A percentile compares a stretch with the other conserved stretches of the same genome.
Evolutionary conservation across 2,888 invertebrate species (phyloP).

Genomic region (Cistogaster globosa): DNA sequence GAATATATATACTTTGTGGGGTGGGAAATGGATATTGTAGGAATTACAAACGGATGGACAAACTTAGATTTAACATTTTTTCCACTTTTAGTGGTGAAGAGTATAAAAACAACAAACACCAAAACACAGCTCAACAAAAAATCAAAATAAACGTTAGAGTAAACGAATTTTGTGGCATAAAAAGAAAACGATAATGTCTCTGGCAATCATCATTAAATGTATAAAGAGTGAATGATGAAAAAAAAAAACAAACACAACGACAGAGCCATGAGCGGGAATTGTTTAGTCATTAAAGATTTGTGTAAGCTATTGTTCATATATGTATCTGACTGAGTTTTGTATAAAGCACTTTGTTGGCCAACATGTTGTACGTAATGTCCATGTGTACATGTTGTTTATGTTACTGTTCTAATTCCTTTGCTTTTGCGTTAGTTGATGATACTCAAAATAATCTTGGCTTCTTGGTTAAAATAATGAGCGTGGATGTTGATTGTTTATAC

Average conservation of each 20-base stretch:
- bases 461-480: no score
- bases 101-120: constrained; percentile 36
- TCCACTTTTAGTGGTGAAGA: no score
- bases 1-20: no score
- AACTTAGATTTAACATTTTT: no score
- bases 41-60: no score
- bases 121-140: constrained; percentile 49
- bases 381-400: background rate
- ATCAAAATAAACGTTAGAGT: constrained; percentile 80
- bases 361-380: background rate
- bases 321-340: no score
- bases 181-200: constrained; percentile 79
- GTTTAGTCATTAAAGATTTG: constrained; percentile 59
- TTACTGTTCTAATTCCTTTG: constrained; percentile 13
- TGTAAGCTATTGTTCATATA: no score
- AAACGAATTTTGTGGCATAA: constrained; percentile 75
- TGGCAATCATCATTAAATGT: constrained; percentile 78
- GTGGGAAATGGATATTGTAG: no score
- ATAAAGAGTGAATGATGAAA: constrained; percentile 51
- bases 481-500: no score
- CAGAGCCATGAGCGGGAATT: constrained; percentile 58
- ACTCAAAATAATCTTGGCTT: constrained; percentile 18
- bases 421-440: constrained; percentile 42
- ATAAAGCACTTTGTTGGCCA: no score
- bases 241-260: constrained; percentile 16